Percentiles rank a stretch among this genome's conserved stretches.
phyloP scores from a whole-genome alignment of 1,140 invertebrate genomes.

The Anastrepha obliqua region DNA sequence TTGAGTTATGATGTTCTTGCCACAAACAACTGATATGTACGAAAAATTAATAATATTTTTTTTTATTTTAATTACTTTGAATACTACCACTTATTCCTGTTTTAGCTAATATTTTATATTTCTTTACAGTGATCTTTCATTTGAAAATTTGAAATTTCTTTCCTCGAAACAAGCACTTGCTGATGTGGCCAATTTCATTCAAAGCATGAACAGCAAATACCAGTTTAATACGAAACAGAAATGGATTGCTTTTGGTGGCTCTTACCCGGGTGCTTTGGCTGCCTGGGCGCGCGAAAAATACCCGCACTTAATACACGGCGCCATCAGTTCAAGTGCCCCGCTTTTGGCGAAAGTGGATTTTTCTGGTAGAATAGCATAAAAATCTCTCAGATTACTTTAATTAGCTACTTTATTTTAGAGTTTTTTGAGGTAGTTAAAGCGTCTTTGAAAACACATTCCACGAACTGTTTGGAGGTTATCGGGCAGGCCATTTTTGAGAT shows the following conservation, averaged over 20 bases:
- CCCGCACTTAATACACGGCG: conserved; percentile 89
- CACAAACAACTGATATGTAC: no score
- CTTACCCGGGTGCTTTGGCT: conserved; percentile 92
- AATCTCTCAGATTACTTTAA: not conserved
- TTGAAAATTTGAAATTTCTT: conserved; percentile 86
- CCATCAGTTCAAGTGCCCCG: conserved; percentile 92
- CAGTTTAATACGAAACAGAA: conserved; percentile 80
- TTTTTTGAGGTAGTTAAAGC: conserved; percentile 85
- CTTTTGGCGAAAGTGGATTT: conserved; percentile 90
- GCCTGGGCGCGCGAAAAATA: conserved; percentile 94
- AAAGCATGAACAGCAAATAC: conserved; percentile 80
- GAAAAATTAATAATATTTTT: no score
- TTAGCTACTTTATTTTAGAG: conserved; percentile 76
- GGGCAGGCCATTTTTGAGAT: conserved; percentile 80
- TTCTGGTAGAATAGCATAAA: conserved; percentile 75
- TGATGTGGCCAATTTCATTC: conserved; percentile 89
- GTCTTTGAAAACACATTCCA: conserved; percentile 79
- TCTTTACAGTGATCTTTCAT: conserved; percentile 71
- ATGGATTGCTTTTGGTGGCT: conserved; percentile 95
- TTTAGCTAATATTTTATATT: no score
- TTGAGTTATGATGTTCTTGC: no score
- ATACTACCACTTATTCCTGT: no score
- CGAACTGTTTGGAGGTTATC: conserved; percentile 80
- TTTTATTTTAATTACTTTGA: no score
- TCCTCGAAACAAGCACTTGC: conserved; percentile 91